Evolutionary conservation across 1,140 invertebrate genomes (phyloP).

Genomic region (Drosophila burlai): DNA sequence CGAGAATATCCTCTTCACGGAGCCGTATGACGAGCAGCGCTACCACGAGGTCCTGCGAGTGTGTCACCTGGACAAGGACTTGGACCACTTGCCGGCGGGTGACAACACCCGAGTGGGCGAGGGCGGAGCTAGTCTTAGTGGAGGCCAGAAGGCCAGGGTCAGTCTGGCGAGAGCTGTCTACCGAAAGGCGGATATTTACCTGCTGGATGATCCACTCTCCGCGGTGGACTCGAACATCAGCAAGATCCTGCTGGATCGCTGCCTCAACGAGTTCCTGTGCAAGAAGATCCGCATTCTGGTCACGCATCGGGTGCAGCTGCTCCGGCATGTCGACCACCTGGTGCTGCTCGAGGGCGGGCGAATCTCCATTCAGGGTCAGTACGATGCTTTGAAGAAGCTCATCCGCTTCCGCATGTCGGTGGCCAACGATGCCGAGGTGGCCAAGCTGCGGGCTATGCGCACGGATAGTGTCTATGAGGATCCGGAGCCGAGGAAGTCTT

Average conservation of each 20-base stretch:
- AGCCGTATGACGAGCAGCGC: constrained; percentile 87
- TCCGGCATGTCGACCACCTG: constrained; percentile 90
- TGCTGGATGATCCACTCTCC: constrained; percentile 93
- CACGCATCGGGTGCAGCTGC: constrained; percentile 95
- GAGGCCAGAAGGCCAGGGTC: constrained; percentile 93
- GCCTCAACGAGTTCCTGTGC: constrained; percentile 89
- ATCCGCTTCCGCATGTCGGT: constrained; percentile 68
- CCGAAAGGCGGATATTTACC: constrained; percentile 88
- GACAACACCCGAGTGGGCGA: constrained; percentile 94
- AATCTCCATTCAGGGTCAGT: constrained; percentile 81
- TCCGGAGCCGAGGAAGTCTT: constrained; percentile 25
- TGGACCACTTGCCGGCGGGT: constrained; percentile 87
- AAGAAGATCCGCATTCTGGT: constrained; percentile 92
- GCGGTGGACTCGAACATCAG: constrained; percentile 94
- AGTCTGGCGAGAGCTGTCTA: constrained; percentile 87
- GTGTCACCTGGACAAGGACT: constrained; percentile 87
- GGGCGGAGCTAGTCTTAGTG: constrained; percentile 90
- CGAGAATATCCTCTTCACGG: constrained; percentile 94
- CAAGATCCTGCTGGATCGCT: constrained; percentile 90
- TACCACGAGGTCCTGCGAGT: constrained; percentile 88
- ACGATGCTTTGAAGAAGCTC: constrained; percentile 74
- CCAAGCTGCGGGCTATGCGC: constrained; percentile 50
- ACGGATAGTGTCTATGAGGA: constrained; percentile 68
- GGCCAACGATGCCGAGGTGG: constrained; percentile 71
- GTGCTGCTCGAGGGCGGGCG: constrained; percentile 88